Evolutionary conservation across 2,797 vertebrate species (phyloP).

Genomic region (Karalla daura): DNA sequence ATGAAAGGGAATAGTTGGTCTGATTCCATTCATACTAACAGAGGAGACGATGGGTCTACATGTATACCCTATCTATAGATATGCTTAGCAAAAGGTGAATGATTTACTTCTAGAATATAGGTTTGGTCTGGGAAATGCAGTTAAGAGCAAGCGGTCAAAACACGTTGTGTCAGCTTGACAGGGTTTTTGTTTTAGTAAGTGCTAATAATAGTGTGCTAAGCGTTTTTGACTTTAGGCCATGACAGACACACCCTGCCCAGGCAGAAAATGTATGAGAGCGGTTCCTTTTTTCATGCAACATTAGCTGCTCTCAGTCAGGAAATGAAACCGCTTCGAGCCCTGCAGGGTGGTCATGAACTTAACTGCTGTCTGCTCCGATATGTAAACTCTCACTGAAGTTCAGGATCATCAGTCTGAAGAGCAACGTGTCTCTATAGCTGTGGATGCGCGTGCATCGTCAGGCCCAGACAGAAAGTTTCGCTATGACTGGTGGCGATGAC

Average conservation of each 20-base stretch:
- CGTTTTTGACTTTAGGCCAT: conserved; percentile 69
- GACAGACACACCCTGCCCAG: conserved; percentile 78
- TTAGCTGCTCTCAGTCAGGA: conserved; percentile 63
- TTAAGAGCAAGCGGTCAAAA: conserved; percentile 59
- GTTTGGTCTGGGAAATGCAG: conserved; percentile 9
- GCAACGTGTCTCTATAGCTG: conserved; percentile 10
- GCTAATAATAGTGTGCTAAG: conserved; percentile 82
- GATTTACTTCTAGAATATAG: background rate
- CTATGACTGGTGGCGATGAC: conserved; percentile 59
- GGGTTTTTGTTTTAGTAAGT: conserved; percentile 56
- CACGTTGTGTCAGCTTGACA: conserved; percentile 37
- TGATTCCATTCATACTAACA: background rate
- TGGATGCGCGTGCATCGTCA: background rate
- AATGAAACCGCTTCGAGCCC: conserved; percentile 53
- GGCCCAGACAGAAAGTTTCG: conserved; percentile 26
- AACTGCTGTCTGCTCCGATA: conserved; percentile 15
- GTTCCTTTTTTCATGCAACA: conserved; percentile 77
- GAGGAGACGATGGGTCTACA: background rate
- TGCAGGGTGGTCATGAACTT: conserved; percentile 12
- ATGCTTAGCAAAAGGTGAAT: background rate
- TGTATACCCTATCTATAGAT: background rate
- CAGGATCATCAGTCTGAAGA: conserved; percentile 10
- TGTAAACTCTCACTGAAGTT: conserved; percentile 15
- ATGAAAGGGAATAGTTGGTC: background rate
- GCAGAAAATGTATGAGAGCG: conserved; percentile 64